phyloP scores from a whole-genome alignment of 1,140 invertebrate species.

The Adelges cooleyi region DNA sequence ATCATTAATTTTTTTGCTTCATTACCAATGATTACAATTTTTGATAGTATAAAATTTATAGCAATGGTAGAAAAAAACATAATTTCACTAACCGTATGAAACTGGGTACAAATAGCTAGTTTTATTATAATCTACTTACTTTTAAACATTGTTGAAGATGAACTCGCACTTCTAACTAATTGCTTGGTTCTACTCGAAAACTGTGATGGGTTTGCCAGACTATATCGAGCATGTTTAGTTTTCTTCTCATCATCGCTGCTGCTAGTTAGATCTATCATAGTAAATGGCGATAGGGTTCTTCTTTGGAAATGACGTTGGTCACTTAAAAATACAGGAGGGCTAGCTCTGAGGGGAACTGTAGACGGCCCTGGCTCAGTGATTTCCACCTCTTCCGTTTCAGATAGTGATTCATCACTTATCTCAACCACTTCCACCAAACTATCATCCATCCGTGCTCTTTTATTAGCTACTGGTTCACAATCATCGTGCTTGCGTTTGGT shows the following conservation, averaged over 20 bases:
- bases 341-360: neutral
- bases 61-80: too few species aligned
- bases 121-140: too few species aligned
- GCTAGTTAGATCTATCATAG: neutral
- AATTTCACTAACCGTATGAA: too few species aligned
- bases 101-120: too few species aligned
- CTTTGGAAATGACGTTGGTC: neutral
- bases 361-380: constrained; percentile 7
- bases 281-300: neutral
- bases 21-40: too few species aligned
- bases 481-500: constrained; percentile 11
- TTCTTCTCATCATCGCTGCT: neutral
- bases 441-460: constrained; percentile 15
- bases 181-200: neutral
- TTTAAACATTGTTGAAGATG: too few species aligned
- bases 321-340: neutral
- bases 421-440: constrained; percentile 17
- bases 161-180: neutral
- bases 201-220: neutral
- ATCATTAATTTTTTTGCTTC: too few species aligned
- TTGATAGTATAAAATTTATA: too few species aligned
- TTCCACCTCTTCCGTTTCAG: constrained; percentile 13
- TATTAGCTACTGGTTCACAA: neutral
- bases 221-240: neutral
- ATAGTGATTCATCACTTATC: constrained; percentile 14